Evolutionary conservation across 1,140 invertebrate species (phyloP).

Genomic region (Steinernema feltiae): DNA sequence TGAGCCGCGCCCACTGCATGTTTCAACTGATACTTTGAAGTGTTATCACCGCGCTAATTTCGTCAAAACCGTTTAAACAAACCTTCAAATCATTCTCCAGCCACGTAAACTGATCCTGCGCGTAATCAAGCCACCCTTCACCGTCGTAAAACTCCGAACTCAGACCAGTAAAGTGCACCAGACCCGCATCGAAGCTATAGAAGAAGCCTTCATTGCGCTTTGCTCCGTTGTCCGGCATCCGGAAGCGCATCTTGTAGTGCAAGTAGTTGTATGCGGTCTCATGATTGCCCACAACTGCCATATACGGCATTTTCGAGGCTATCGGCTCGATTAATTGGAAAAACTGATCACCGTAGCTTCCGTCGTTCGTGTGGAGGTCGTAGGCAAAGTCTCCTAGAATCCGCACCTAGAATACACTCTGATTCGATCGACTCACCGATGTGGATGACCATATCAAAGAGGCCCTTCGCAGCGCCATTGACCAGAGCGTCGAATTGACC

Average conservation of each 20-base stretch:
- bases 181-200: neutral
- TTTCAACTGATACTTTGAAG: no score
- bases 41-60: no score
- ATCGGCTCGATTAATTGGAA: constrained; percentile 19
- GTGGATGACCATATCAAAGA: neutral
- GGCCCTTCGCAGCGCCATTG: neutral
- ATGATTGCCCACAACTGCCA: constrained; percentile 29
- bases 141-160: neutral
- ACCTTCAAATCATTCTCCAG: neutral
- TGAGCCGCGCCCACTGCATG: no score
- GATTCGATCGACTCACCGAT: neutral
- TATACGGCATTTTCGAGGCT: constrained; percentile 25
- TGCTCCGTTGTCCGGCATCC: constrained; percentile 8
- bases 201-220: neutral
- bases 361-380: constrained; percentile 19
- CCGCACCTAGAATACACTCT: neutral
- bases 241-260: constrained; percentile 27
- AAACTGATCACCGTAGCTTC: constrained; percentile 21
- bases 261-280: neutral
- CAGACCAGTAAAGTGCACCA: neutral
- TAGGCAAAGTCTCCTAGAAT: constrained; percentile 31
- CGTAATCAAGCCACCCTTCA: neutral
- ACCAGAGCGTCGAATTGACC: neutral
- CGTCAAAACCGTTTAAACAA: no score
- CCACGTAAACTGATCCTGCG: neutral